Evolutionary conservation across 1,140 invertebrate species (phyloP), one percentile per base, ranked within the genome.

Genomic region (Drosophila insularis): DNA sequence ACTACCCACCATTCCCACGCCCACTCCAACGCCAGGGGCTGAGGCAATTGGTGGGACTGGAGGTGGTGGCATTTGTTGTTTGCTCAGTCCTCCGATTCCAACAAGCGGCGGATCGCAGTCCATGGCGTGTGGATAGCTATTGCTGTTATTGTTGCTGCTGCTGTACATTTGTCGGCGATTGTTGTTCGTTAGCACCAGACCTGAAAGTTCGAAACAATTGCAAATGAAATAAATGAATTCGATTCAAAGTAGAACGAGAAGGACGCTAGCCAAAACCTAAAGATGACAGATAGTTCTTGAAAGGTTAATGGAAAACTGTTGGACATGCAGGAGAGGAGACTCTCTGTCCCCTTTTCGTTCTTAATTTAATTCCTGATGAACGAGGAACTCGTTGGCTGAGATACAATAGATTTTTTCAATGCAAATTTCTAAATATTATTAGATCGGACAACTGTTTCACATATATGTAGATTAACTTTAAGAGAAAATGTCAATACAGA

Each of bases 71-170:
- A 74, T 69, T 37, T 60, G 60, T 8, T 65, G 74, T 13, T 58
- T 17, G 14, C 55, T 11, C 31, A 58, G 55, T 35, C 23, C 43
- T 21, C 43, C 43, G 11, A 17, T 17, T 13, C 43, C 43, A 50
- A 19, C 31, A 13, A 72, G 70, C 60, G 91, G 90, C 40, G 91
- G 90, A 81, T 92, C 91, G 65, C 91, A 92, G 67, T 92, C 91
- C 91, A 92, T 92, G 63, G 90, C 87, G 65, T 87, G 85, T 54
- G 90, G 84, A 87, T 91, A 91, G 70, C 76, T 78, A 61, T 71
- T 69, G 70, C 76, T 78, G 66, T 66, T 69, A 64, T 63, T 84
- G 54, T 66, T 69, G 64, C 68, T 84, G 65, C 61, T 68, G 35
- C 61, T 68, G 35, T 68, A 78, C 63, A 75, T 19, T 62, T 78